These are phyloP conservation scores for Cecidostiba fungosa DNA, from an alignment of 2,888 invertebrate genomes.

Conservation along the genomic window DNA sequence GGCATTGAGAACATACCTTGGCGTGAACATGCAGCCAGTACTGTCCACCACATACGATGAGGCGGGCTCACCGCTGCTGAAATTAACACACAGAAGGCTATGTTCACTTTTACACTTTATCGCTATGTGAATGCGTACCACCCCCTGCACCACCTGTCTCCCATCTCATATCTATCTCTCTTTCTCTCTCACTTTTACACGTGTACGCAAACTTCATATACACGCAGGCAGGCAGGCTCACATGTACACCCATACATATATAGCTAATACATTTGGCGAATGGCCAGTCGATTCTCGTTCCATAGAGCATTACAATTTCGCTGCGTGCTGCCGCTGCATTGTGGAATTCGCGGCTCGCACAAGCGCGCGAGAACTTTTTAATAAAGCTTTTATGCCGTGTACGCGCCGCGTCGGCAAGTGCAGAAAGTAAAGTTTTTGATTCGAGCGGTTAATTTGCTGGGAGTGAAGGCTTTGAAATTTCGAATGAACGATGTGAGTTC, in stretches of 20 bases:
- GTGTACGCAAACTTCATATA: constrained; percentile 20
- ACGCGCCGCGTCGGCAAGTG: background rate
- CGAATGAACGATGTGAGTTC: background rate
- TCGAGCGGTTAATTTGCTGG: background rate
- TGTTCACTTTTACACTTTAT: constrained; percentile 73
- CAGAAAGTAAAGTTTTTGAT: constrained; percentile 45
- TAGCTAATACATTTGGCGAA: constrained; percentile 53
- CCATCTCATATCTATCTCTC: constrained; percentile 35
- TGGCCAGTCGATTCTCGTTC: constrained; percentile 56
- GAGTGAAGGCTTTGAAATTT: background rate
- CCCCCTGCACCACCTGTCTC: constrained; percentile 67
- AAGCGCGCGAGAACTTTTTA: constrained; percentile 50
- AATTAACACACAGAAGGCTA: constrained; percentile 72
- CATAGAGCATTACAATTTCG: constrained; percentile 53
- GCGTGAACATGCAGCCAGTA: constrained; percentile 81
- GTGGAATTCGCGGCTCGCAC: constrained; percentile 14
- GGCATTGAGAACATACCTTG: constrained; percentile 81
- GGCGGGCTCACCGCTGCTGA: constrained; percentile 79
- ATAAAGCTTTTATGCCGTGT: constrained; percentile 50
- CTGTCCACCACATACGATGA: constrained; percentile 80
- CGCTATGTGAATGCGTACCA: constrained; percentile 66
- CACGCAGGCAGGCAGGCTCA: background rate
- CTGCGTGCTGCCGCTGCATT: constrained; percentile 30
- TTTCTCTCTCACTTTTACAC: constrained; percentile 25
- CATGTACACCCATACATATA: background rate